Percentiles rank a stretch among this genome's conserved stretches.
These are phyloP conservation scores for Enteromius viviparus DNA, from an alignment of 2,797 vertebrate genomes.

Conservation along the genomic window DNA sequence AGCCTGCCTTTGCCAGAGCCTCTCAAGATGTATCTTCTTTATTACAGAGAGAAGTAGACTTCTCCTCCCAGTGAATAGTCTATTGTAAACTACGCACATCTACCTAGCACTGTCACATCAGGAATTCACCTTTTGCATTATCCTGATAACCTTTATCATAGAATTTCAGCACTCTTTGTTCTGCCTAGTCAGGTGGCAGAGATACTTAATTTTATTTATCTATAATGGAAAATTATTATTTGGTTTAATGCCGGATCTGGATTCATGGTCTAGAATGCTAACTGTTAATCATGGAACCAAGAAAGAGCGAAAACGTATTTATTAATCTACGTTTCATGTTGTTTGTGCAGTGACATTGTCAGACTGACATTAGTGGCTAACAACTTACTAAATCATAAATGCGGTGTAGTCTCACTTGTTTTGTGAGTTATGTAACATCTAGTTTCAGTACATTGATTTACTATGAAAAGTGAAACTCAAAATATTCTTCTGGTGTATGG, in stretches of 20 bases:
- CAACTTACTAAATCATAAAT: constrained; percentile 19
- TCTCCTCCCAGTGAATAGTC: background rate
- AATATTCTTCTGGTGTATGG: constrained; percentile 16
- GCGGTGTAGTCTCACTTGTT: constrained; percentile 2
- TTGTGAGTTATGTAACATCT: constrained; percentile 1
- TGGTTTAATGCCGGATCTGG: background rate
- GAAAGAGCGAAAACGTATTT: background rate
- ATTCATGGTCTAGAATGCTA: background rate
- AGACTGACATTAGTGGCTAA: background rate
- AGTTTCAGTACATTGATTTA: constrained; percentile 26
- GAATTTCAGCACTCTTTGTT: background rate
- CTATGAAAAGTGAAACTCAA: constrained; percentile 1
- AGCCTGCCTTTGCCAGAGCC: constrained; percentile 85
- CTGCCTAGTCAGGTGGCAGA: background rate
- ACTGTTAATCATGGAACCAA: background rate
- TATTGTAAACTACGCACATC: constrained; percentile 27
- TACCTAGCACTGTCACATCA: constrained; percentile 28
- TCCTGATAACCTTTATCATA: background rate
- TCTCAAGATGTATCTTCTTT: constrained; percentile 87
- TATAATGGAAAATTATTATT: background rate
- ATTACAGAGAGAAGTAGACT: constrained; percentile 86
- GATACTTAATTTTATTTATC: background rate
- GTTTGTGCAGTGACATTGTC: constrained; percentile 4
- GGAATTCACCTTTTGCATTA: background rate
- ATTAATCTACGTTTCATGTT: background rate